These are phyloP conservation scores for Atta colombica DNA, from an alignment of 1,140 invertebrate species.

Conservation along the genomic window DNA sequence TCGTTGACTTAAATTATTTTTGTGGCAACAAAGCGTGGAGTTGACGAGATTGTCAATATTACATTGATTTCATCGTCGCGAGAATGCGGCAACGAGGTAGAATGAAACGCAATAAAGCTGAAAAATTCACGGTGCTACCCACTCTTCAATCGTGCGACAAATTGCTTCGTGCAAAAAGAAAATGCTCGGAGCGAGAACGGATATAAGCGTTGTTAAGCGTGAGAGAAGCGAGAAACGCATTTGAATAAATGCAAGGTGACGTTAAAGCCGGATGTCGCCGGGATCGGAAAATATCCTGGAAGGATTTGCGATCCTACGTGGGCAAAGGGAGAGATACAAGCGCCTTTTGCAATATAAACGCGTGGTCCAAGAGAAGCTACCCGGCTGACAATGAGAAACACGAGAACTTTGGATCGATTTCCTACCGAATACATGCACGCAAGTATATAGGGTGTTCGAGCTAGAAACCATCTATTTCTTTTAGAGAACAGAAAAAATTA, in stretches of 20 bases:
- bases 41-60: constrained; percentile 51
- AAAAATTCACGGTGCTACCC: constrained; percentile 38
- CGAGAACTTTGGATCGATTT: constrained; percentile 51
- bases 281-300: constrained; percentile 71
- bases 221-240: constrained; percentile 32
- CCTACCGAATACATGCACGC: constrained; percentile 32
- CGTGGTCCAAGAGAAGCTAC: constrained; percentile 39
- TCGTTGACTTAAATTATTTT: constrained; percentile 36
- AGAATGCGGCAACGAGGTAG: constrained; percentile 49
- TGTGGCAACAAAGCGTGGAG: constrained; percentile 23
- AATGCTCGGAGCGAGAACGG: constrained; percentile 38
- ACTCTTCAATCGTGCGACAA: constrained; percentile 53
- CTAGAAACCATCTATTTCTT: neutral
- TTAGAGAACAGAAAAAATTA: neutral
- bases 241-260: constrained; percentile 67
- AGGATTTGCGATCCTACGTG: constrained; percentile 66
- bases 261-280: constrained; percentile 71
- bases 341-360: constrained; percentile 71
- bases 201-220: constrained; percentile 56
- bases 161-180: constrained; percentile 55
- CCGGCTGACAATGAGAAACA: constrained; percentile 66
- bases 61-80: constrained; percentile 42
- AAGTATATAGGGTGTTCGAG: constrained; percentile 29
- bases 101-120: constrained; percentile 56
- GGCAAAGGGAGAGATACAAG: constrained; percentile 55